These are phyloP conservation scores for Gymnogyps californianus DNA, from an alignment of 2,113 vertebrate genomes.

Conservation along the genomic window DNA sequence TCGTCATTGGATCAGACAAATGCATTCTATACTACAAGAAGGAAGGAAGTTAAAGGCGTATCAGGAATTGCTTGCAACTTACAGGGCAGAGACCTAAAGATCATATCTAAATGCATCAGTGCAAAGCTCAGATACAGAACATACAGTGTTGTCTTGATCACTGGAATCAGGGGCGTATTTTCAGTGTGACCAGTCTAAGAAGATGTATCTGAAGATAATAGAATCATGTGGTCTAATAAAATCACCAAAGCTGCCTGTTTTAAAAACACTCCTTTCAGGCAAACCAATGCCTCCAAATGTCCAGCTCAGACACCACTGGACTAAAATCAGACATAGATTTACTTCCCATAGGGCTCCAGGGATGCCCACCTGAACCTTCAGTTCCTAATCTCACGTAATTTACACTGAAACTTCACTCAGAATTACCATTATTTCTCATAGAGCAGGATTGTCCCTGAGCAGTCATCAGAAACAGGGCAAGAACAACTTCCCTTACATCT, in stretches of 20 bases:
- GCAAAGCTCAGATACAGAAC: not conserved
- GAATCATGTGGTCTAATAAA: not conserved
- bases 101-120: too few relatives aligned
- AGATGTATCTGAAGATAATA: not conserved
- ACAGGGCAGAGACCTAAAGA: not conserved
- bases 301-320: not conserved
- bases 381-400: not conserved
- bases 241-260: not conserved
- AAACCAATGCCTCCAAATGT: not conserved
- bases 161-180: not conserved
- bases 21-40: not conserved
- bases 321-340: not conserved
- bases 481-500: not conserved
- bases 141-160: not conserved
- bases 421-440: accelerated
- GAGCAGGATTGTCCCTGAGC: not conserved
- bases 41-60: not conserved
- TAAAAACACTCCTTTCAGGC: not conserved
- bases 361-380: not conserved
- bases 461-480: not conserved
- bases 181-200: not conserved
- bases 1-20: not conserved
- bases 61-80: not conserved
- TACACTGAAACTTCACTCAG: not conserved
- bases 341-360: not conserved